phyloP scores from a whole-genome alignment of 1,140 invertebrate genomes.

The Pristionchus pacificus region DNA sequence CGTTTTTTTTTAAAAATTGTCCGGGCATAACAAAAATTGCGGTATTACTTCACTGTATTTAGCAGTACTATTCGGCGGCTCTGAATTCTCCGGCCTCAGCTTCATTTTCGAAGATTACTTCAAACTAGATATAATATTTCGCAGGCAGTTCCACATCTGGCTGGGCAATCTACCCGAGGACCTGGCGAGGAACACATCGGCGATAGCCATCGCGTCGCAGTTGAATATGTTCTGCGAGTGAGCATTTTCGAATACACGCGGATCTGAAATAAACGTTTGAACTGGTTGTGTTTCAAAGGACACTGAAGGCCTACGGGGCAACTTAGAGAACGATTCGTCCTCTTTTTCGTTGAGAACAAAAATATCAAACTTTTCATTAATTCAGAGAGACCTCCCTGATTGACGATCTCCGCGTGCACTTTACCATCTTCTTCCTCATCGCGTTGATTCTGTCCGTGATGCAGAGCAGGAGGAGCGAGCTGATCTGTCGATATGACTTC shows the following conservation, averaged over 20 bases:
- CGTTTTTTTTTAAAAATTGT: too few relatives aligned
- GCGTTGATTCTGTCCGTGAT: conserved; percentile 47
- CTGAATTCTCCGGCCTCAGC: too few relatives aligned
- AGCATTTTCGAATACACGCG: too few relatives aligned
- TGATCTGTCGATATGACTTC: conserved; percentile 54
- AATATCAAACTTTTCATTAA: conserved; percentile 10
- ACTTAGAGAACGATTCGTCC: neutral
- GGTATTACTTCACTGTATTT: too few relatives aligned
- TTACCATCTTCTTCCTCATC: conserved; percentile 48
- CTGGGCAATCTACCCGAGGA: conserved; percentile 28
- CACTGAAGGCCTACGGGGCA: too few relatives aligned
- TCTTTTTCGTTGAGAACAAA: neutral
- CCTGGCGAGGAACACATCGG: neutral
- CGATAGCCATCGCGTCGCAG: conserved; percentile 24
- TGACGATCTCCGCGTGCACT: conserved; percentile 39
- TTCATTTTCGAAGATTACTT: too few relatives aligned
- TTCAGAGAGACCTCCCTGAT: conserved; percentile 1
- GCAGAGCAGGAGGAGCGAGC: conserved; percentile 53
- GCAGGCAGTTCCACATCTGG: conserved; percentile 48
- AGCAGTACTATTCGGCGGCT: too few relatives aligned
- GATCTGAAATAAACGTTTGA: too few relatives aligned
- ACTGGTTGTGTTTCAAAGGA: too few relatives aligned
- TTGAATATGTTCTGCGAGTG: conserved; percentile 39
- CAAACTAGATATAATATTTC: neutral
- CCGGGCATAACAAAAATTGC: too few relatives aligned